Conservation (phyloP, 2,888 invertebrate species). For the Melinopterus prodromus region DNA sequence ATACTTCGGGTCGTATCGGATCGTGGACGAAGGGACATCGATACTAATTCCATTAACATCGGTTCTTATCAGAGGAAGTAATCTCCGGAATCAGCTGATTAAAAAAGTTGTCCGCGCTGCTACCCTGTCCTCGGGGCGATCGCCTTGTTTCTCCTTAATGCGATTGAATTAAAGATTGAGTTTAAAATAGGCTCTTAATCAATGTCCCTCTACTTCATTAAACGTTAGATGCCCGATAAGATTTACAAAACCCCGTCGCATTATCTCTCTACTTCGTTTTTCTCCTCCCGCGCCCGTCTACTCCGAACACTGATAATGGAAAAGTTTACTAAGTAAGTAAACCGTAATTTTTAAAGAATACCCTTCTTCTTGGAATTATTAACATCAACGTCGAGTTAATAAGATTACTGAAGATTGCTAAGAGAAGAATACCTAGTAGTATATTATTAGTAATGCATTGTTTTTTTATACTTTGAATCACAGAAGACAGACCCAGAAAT, state of each 20-base stretch:
- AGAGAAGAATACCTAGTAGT: too few species aligned
- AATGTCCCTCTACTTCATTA: conserved; percentile 60
- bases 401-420: too few species aligned
- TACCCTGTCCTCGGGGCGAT: conserved; percentile 49
- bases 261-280: conserved; percentile 6
- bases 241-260: conserved; percentile 31
- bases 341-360: not conserved
- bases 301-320: conserved; percentile 16
- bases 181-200: conserved; percentile 60
- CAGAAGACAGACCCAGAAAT: too few species aligned
- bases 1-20: conserved; percentile 13
- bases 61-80: conserved; percentile 58
- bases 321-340: conserved; percentile 14
- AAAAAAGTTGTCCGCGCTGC: conserved; percentile 59
- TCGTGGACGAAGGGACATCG: conserved; percentile 48
- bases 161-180: conserved; percentile 62
- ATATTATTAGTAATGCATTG: too few species aligned
- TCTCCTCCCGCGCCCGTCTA: not conserved
- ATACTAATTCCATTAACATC: conserved; percentile 61
- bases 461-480: too few species aligned
- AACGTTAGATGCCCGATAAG: conserved; percentile 56
- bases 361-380: not conserved
- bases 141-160: conserved; percentile 55
- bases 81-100: conserved; percentile 60
- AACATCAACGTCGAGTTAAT: too few species aligned